A percentile compares a stretch with the other conserved stretches of the same genome.
Evolutionary conservation across 2,797 vertebrate genomes (phyloP).

Genomic region (Euthynnus affinis): DNA sequence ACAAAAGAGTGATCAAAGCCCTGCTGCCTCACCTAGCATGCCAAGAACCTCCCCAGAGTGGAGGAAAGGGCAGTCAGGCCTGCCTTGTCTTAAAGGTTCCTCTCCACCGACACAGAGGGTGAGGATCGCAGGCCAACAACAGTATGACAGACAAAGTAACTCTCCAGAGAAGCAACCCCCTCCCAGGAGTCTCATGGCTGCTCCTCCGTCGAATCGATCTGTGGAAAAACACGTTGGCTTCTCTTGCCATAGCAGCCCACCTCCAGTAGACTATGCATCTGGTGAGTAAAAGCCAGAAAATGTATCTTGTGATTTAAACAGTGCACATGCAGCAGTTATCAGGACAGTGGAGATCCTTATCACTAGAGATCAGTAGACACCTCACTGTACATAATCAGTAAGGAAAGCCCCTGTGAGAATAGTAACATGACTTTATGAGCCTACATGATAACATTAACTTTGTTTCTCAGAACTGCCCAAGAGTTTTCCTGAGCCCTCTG

Average conservation of each 20-base stretch:
- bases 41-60: slow-evolving; percentile 48
- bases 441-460: not conserved
- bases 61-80: slow-evolving; percentile 50
- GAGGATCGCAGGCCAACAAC: slow-evolving; percentile 46
- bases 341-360: not conserved
- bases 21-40: slow-evolving; percentile 6
- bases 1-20: slow-evolving; percentile 39
- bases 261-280: slow-evolving; percentile 44
- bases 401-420: not conserved
- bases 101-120: slow-evolving; percentile 43
- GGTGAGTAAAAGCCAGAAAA: slow-evolving; percentile 80
- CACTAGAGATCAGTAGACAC: not conserved
- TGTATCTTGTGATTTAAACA: not conserved
- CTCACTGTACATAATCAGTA: not conserved
- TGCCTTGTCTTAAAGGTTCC: slow-evolving; percentile 40
- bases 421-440: not conserved
- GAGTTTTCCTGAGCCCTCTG: slow-evolving; percentile 67
- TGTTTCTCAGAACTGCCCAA: slow-evolving; percentile 54
- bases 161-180: slow-evolving; percentile 30
- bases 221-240: slow-evolving; percentile 78
- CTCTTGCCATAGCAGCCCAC: slow-evolving; percentile 55
- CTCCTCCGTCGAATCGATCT: slow-evolving; percentile 17
- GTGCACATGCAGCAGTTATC: not conserved
- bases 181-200: slow-evolving; percentile 34
- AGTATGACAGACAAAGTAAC: slow-evolving; percentile 34